A percentile compares a stretch with the other conserved stretches of the same genome.
Evolutionary conservation across 2,888 invertebrate genomes (phyloP).

Genomic region (Andrena hattorfiana): DNA sequence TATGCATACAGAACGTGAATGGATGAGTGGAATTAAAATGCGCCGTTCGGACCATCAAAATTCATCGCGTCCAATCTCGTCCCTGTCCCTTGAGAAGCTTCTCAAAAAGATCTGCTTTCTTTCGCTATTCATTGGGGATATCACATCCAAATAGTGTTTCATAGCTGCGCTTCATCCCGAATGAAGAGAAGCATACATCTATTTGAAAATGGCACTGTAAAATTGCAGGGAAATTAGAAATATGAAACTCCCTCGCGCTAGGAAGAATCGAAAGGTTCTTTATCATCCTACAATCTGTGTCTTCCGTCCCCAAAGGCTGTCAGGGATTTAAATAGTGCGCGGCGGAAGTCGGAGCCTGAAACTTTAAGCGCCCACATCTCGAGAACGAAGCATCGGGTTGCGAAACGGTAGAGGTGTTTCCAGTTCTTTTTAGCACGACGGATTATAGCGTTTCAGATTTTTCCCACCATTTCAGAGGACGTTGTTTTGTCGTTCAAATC

Average conservation of each 20-base stretch:
- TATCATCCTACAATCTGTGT: background rate
- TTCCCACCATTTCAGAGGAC: too few species aligned
- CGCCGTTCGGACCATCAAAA: background rate
- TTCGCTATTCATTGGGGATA: too few species aligned
- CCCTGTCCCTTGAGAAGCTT: too few species aligned
- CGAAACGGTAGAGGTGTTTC: background rate
- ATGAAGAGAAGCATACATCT: background rate
- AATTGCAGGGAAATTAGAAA: too few species aligned
- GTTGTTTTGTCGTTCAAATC: too few species aligned
- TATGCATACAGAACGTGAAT: background rate
- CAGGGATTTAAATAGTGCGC: background rate
- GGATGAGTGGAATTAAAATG: slow-evolving; percentile 1
- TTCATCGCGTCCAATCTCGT: too few species aligned
- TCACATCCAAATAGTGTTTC: too few species aligned
- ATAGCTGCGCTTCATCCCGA: background rate
- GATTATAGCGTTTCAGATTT: background rate
- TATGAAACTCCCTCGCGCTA: too few species aligned
- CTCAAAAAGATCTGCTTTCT: too few species aligned
- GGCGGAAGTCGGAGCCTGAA: background rate
- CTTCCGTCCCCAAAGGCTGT: background rate
- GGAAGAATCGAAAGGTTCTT: background rate
- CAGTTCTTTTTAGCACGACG: background rate
- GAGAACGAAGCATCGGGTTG: background rate
- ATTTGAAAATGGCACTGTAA: background rate
- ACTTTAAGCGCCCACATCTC: slow-evolving; percentile 4